phyloP scores from a whole-genome alignment of 30 jellyfish, hydroid and myxozoan species.

The Hydra vulgaris region DNA sequence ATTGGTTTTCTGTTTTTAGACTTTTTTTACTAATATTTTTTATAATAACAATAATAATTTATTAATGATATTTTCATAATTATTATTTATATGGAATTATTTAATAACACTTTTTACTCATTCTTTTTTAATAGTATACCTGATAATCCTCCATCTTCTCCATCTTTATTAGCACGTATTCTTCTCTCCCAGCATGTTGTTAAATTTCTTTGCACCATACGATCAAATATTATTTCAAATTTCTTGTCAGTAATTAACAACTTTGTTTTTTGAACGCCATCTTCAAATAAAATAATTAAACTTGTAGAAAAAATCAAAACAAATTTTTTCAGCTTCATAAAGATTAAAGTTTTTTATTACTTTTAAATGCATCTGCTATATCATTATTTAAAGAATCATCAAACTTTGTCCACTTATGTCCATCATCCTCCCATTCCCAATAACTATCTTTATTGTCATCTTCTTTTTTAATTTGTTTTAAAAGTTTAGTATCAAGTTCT shows the following conservation, averaged over 20 bases:
- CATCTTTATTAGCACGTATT: conserved; percentile 31
- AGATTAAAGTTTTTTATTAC: neutral
- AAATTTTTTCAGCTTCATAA: no score
- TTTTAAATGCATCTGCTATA: conserved; percentile 36
- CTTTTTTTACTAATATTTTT: no score
- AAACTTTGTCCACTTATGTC: conserved; percentile 40
- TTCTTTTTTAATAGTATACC: no score
- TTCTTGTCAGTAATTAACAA: conserved; percentile 26
- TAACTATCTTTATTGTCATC: neutral
- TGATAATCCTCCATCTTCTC: conserved; percentile 33
- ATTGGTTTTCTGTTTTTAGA: no score
- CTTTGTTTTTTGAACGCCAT: conserved; percentile 33
- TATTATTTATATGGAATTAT: no score
- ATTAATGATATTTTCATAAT: no score
- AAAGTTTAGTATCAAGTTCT: no score
- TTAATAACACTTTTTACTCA: no score
- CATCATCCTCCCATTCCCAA: conserved; percentile 88
- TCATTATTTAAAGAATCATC: conserved; percentile 31
- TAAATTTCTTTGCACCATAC: conserved; percentile 82
- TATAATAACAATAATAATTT: no score
- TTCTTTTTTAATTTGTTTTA: neutral
- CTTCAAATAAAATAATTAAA: neutral
- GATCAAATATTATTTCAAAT: conserved; percentile 53
- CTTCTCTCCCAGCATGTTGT: conserved; percentile 67
- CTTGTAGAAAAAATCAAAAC: no score